Conservation (phyloP, 2,797 vertebrate species). For the Micrastur ruficollis region DNA sequence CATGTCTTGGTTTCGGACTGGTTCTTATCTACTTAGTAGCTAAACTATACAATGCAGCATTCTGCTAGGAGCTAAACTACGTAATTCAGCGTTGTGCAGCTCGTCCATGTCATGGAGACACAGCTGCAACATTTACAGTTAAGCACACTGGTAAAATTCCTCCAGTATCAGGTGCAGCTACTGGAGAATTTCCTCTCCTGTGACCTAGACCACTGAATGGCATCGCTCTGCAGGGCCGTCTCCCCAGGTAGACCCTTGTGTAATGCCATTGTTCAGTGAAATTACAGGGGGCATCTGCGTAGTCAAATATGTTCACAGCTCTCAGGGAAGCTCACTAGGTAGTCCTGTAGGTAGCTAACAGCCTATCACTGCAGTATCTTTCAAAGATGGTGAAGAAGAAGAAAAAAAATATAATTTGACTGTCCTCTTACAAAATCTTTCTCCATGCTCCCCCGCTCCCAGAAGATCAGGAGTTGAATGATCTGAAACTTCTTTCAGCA, state of each 20-base stretch:
- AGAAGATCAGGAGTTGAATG: background rate
- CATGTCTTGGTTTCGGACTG: too few relatives aligned
- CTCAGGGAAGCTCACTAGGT: background rate
- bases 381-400: background rate
- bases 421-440: background rate
- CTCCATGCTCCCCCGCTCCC: background rate
- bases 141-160: too few relatives aligned
- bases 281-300: background rate
- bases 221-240: background rate
- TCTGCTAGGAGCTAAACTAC: too few relatives aligned
- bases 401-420: background rate
- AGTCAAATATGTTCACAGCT: background rate
- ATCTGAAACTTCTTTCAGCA: background rate
- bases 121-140: too few relatives aligned
- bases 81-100: too few relatives aligned
- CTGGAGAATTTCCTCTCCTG: background rate
- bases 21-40: too few relatives aligned
- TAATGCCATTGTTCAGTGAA: background rate
- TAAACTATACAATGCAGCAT: too few relatives aligned
- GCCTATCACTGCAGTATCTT: background rate
- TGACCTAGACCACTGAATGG: background rate
- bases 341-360: background rate
- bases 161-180: background rate
- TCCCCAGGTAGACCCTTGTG: background rate
- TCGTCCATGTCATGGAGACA: too few relatives aligned